These are phyloP conservation scores for Sciaenops ocellatus DNA, from an alignment of 2,797 vertebrate genomes.

Conservation along the genomic window DNA sequence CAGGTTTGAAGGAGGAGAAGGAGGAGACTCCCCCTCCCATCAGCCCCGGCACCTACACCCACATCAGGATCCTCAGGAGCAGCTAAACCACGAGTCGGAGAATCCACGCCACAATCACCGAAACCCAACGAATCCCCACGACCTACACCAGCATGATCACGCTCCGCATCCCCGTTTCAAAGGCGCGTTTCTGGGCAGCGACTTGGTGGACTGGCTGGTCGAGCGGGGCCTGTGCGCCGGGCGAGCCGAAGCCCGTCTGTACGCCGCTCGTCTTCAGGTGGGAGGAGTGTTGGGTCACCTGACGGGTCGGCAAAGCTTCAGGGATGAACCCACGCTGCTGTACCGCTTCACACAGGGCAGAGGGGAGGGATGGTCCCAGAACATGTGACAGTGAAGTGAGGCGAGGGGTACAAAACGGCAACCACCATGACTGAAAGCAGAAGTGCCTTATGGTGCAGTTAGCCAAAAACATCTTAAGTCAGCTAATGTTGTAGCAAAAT, in stretches of 20 bases:
- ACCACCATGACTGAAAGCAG: background rate
- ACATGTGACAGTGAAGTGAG: constrained; percentile 3
- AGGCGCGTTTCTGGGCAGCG: constrained; percentile 85
- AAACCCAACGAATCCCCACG: background rate
- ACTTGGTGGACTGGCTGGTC: constrained; percentile 91
- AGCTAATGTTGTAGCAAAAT: no score
- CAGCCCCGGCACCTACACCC: constrained; percentile 16
- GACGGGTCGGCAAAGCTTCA: constrained; percentile 84
- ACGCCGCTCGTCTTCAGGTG: constrained; percentile 85
- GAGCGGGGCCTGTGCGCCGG: constrained; percentile 87
- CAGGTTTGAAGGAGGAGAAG: constrained; percentile 85
- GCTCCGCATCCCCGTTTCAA: background rate
- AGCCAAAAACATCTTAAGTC: background rate
- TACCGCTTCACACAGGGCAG: constrained; percentile 81
- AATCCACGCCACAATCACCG: constrained; percentile 23
- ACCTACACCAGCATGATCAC: constrained; percentile 27
- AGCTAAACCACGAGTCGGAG: background rate
- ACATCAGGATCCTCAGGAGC: constrained; percentile 39
- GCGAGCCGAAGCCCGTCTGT: constrained; percentile 85
- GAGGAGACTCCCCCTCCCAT: constrained; percentile 55
- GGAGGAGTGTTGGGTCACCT: constrained; percentile 86
- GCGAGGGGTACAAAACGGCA: background rate
- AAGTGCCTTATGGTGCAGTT: constrained; percentile 50
- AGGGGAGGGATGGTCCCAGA: background rate
- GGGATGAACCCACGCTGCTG: constrained; percentile 82